phyloP scores from a whole-genome alignment of 2,113 vertebrate species.

The Turdus rufiventris region DNA sequence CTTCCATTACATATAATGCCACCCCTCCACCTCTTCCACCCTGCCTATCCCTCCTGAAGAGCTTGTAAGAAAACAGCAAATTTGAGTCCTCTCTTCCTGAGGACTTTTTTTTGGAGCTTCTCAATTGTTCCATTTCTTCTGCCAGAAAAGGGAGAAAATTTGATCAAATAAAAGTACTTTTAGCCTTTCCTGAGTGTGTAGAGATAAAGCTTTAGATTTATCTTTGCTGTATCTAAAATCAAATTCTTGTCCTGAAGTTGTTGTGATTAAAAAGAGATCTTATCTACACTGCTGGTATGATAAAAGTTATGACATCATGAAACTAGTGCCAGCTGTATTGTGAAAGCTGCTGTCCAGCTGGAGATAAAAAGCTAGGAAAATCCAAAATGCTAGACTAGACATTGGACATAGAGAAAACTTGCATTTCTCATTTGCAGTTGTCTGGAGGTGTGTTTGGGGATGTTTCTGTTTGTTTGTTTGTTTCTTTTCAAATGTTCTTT shows the following conservation, averaged over 20 bases:
- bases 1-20: fast-evolving
- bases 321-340: background rate
- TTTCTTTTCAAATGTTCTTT: background rate
- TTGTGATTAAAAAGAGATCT: background rate
- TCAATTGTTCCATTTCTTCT: background rate
- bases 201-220: background rate
- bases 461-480: background rate
- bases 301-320: background rate
- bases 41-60: background rate
- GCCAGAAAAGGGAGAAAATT: background rate
- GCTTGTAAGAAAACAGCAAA: background rate
- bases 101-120: background rate
- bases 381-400: background rate
- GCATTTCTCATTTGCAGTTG: background rate
- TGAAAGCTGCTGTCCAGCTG: background rate
- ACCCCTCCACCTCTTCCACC: background rate
- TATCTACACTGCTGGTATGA: background rate
- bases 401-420: background rate
- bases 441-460: fast-evolving
- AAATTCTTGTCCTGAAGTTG: background rate
- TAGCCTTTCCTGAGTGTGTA: background rate
- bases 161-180: background rate
- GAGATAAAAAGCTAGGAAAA: background rate
- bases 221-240: background rate
- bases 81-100: background rate